Conservation (phyloP, 1,140 invertebrate genomes). For the Tetraneura akinire region DNA sequence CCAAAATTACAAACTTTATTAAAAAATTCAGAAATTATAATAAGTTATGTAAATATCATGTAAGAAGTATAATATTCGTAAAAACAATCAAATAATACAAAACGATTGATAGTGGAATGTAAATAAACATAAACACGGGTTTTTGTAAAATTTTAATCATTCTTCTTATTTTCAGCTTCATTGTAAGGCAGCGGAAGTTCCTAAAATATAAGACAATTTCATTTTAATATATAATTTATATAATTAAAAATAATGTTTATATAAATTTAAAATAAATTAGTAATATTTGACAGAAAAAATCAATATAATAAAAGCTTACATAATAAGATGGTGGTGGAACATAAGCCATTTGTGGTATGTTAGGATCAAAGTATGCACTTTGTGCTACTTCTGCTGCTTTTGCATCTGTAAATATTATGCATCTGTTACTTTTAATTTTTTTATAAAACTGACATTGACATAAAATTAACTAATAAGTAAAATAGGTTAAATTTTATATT, state of each 20-base stretch:
- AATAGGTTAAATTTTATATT: too few species aligned
- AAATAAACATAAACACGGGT: conserved; percentile 13
- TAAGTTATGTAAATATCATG: too few species aligned
- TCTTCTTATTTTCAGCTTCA: conserved; percentile 36
- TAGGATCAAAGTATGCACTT: conserved; percentile 85
- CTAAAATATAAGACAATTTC: not conserved
- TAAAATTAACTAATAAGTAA: too few species aligned
- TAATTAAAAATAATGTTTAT: not conserved
- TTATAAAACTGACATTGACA: too few species aligned
- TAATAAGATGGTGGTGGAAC: conserved; percentile 82
- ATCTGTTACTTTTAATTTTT: conserved; percentile 47
- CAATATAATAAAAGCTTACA: conserved; percentile 63
- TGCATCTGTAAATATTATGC: conserved; percentile 58
- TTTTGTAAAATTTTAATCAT: conserved; percentile 1
- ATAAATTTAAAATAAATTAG: too few species aligned
- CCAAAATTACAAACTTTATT: too few species aligned
- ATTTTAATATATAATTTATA: not conserved
- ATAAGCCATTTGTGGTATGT: conserved; percentile 78
- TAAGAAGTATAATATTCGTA: not conserved
- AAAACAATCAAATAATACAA: conserved; percentile 34
- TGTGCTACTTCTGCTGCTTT: conserved; percentile 85
- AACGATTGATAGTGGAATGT: conserved; percentile 38
- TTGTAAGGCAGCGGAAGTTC: conserved; percentile 37
- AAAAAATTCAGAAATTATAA: too few species aligned
- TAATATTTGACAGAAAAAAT: too few species aligned